Evolutionary conservation across 2,888 invertebrate species (phyloP), one percentile per base, ranked within the genome.

Genomic region (Hedya salicella): DNA sequence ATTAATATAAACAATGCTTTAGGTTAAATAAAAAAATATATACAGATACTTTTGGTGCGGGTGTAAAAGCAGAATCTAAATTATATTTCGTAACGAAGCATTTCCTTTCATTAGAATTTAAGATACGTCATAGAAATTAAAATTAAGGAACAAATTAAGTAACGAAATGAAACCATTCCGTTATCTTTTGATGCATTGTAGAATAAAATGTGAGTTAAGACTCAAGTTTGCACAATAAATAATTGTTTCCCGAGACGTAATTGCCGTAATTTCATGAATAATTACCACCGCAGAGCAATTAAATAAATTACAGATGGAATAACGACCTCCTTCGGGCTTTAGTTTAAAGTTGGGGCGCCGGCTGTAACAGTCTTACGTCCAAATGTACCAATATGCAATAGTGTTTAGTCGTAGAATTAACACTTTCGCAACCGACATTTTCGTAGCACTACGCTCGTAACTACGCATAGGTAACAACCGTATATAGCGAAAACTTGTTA

Each of bases 221-320:
- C 85, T 86, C 81, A 89, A 92, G 89, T 91, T 92, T 90, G 88
- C 80, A 91, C 87, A 89, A 91, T 92, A 92, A 92, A 92, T 92
- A 91, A 91, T 91, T 91, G 91, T 91, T 91, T 90, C 90, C 82
- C 80, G 72, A 85, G 88, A 83, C 91, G 83, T 91, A 92, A 92
- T 92, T 91, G 91, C 92, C 89, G 92, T 91, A 92, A 92, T 92
- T 92, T 91, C 91, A 92, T 92, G 92, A 92, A 91, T 92, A 92
- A 92, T 92, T 91, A 89, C 91, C 83, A 86, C 90, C 91, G 87
- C 88, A 91, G 88, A 87, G 91, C 91, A 92, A 92, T 92, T 92
- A 92, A 90, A 92, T 92, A 91, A 92, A 92, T 92, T 91, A 91
- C 87, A 81, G 85, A 85, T 83, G 86, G 86, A 91, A 86, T 90